A percentile compares a stretch with the other conserved stretches of the same genome.
Conservation (phyloP, 2,888 invertebrate genomes). For the Synanthedon tipuliformis region DNA sequence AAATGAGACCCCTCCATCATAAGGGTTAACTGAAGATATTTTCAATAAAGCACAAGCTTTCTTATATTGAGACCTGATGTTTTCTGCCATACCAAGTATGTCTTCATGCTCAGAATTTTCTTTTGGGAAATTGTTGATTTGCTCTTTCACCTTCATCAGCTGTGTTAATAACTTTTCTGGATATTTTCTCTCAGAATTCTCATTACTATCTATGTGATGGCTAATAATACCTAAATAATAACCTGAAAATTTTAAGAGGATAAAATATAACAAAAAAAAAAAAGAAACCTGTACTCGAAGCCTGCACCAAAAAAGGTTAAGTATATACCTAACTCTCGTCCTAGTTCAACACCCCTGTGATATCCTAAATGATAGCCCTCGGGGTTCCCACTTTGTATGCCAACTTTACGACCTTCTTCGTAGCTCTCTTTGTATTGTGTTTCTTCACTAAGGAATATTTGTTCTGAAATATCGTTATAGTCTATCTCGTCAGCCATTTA, state of each 20-base stretch:
- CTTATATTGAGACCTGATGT: constrained; percentile 76
- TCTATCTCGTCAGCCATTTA: constrained; percentile 69
- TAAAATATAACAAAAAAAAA: no score
- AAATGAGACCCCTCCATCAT: constrained; percentile 71
- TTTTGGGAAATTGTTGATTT: constrained; percentile 74
- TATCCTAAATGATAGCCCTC: constrained; percentile 82
- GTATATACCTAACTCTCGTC: constrained; percentile 78
- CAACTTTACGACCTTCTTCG: constrained; percentile 75
- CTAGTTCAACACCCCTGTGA: constrained; percentile 80
- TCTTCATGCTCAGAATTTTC: constrained; percentile 75
- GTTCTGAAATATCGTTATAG: constrained; percentile 80
- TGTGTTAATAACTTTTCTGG: constrained; percentile 67
- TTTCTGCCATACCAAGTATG: constrained; percentile 71
- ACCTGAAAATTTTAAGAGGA: constrained; percentile 47
- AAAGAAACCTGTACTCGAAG: no score
- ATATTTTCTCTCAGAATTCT: constrained; percentile 30
- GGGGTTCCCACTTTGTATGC: constrained; percentile 71
- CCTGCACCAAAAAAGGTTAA: constrained; percentile 2
- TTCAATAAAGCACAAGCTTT: constrained; percentile 77
- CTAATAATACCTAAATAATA: constrained; percentile 75
- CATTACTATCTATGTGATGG: constrained; percentile 44
- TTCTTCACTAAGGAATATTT: constrained; percentile 78
- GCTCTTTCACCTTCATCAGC: constrained; percentile 66
- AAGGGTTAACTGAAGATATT: constrained; percentile 68
- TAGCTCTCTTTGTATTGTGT: constrained; percentile 72